A percentile compares a stretch with the other conserved stretches of the same genome.
These are phyloP conservation scores for Fringilla coelebs DNA, from an alignment of 2,797 vertebrate species.

Conservation along the genomic window DNA sequence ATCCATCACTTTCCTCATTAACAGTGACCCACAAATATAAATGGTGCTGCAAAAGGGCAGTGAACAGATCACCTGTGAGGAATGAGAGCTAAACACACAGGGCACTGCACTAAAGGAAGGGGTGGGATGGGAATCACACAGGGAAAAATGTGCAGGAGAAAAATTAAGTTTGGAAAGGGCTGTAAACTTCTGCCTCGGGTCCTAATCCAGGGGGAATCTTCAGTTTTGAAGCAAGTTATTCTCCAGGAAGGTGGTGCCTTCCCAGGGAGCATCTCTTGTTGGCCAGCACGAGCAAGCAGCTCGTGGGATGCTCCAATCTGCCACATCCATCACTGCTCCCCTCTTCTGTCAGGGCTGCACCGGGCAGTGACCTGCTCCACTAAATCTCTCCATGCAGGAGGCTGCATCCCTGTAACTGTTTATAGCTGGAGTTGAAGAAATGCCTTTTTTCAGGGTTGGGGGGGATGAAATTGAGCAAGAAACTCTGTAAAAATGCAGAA, in stretches of 20 bases:
- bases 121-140: rapidly evolving
- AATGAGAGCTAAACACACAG: background rate
- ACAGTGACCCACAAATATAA: rapidly evolving
- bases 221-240: background rate
- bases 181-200: background rate
- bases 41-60: background rate
- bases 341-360: background rate
- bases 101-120: background rate
- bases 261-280: background rate
- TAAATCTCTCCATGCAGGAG: background rate
- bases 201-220: background rate
- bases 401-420: background rate
- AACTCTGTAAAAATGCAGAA: background rate
- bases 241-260: background rate
- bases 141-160: rapidly evolving
- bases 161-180: background rate
- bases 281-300: background rate
- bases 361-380: background rate
- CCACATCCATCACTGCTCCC: background rate
- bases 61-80: background rate
- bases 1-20: background rate
- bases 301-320: background rate
- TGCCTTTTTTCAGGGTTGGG: background rate
- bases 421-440: background rate
- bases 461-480: background rate